phyloP scores from a whole-genome alignment of 2,888 invertebrate genomes.

The Perizoma flavofasciatum region DNA sequence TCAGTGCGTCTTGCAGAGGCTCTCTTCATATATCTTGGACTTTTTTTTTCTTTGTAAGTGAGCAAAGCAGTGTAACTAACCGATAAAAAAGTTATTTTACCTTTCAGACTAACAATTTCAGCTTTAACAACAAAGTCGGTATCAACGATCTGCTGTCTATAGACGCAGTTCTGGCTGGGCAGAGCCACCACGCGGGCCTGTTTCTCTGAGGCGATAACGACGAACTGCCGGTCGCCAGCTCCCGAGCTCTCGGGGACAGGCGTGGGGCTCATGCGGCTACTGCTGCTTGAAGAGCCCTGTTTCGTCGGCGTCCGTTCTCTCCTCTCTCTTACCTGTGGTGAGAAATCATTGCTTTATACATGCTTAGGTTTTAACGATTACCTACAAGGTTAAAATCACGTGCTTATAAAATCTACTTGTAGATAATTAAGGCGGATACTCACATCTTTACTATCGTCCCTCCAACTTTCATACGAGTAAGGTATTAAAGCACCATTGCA shows the following conservation, averaged over 20 bases:
- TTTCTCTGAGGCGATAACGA: conserved; percentile 97
- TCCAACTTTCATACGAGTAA: conserved; percentile 96
- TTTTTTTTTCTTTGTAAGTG: too few relatives aligned
- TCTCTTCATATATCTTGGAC: too few relatives aligned
- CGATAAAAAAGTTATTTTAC: conserved; percentile 64
- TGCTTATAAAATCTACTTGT: too few relatives aligned
- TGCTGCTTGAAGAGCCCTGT: conserved; percentile 78
- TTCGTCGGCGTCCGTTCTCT: conserved; percentile 86
- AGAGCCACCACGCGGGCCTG: conserved; percentile 96
- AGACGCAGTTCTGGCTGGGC: conserved; percentile 97
- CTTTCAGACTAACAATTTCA: conserved; percentile 95
- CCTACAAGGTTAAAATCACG: too few relatives aligned
- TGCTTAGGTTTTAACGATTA: too few relatives aligned
- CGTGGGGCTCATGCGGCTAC: conserved; percentile 91
- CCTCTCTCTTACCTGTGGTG: conserved; percentile 59
- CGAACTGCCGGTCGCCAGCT: conserved; percentile 93
- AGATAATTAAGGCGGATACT: conserved; percentile 40
- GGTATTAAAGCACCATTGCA: conserved; percentile 96
- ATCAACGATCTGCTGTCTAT: conserved; percentile 96
- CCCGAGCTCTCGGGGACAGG: conserved; percentile 69
- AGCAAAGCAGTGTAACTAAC: too few relatives aligned
- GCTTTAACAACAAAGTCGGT: conserved; percentile 97
- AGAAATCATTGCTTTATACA: not conserved
- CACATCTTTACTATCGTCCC: conserved; percentile 91
- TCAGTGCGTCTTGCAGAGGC: too few relatives aligned